These are phyloP conservation scores for Pogonomyrmex californicus DNA, from an alignment of 1,140 invertebrate species.

Conservation along the genomic window DNA sequence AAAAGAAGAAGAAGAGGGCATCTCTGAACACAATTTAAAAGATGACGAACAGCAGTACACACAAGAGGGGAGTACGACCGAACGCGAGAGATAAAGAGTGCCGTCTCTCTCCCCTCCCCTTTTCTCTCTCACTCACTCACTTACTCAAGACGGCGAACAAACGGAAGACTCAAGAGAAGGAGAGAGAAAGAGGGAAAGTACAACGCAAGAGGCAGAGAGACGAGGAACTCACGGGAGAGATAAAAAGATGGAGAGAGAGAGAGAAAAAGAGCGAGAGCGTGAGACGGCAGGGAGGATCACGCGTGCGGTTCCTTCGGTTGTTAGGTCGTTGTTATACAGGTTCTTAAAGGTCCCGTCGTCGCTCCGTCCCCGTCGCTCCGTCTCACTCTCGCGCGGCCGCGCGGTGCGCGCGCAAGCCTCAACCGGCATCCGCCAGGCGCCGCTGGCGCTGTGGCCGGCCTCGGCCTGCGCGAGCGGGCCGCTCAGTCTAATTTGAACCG, in stretches of 20 bases:
- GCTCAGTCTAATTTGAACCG: constrained; percentile 88
- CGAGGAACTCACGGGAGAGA: background rate
- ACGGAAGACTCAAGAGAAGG: background rate
- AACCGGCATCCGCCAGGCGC: constrained; percentile 84
- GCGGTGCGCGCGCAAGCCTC: constrained; percentile 85
- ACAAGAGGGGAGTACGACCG: constrained; percentile 2
- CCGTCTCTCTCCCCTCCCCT: constrained; percentile 30
- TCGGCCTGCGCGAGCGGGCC: constrained; percentile 83
- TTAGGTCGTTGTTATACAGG: constrained; percentile 81
- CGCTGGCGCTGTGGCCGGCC: constrained; percentile 86
- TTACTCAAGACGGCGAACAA: background rate
- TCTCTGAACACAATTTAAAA: constrained; percentile 55
- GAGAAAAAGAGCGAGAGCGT: background rate
- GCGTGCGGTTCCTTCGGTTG: constrained; percentile 78
- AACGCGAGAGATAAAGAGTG: constrained; percentile 62
- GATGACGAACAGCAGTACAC: constrained; percentile 66
- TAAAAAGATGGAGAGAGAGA: background rate
- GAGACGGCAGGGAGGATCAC: constrained; percentile 66
- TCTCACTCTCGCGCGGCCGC: constrained; percentile 51
- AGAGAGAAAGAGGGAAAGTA: constrained; percentile 15
- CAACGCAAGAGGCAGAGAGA: constrained; percentile 7
- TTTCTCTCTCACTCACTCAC: background rate
- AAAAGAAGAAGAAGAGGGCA: constrained; percentile 44
- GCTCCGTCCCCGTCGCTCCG: constrained; percentile 64
- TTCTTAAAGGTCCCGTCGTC: constrained; percentile 78